Evolutionary conservation across 2,113 vertebrate genomes (phyloP), one percentile per base, ranked within the genome.

Genomic region (Mormoops blainvillei): DNA sequence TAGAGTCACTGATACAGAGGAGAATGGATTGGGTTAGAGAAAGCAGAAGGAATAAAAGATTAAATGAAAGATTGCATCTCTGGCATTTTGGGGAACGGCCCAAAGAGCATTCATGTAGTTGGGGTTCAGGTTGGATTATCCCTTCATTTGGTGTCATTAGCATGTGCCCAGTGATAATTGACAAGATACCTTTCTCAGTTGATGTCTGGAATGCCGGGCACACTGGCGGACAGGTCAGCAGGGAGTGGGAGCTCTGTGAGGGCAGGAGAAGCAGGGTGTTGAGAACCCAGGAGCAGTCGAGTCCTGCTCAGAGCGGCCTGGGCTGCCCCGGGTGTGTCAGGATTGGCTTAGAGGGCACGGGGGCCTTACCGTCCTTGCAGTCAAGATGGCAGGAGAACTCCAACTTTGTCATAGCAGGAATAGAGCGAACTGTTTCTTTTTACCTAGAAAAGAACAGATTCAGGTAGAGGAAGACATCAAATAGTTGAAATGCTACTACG

Each of bases 271-370:
- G 45, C 18, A 4, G n/a, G 13, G 1, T 6, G 26, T 38, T 43
- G 24, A 81, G 74, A 48, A 61, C n/a, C 9, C 2, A 36, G 58
- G 43, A 6, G 36, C 3, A 1, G 4, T 1, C 24, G 22, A 31
- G 52, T n/a, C 61, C 45, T 9, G 4, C 45, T 48, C 45, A 28
- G 43, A 31, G 11, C 15, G 31, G 0, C 11, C 33, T 2, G 15
- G 38, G 41, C 56, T 11, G 1, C 2, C 11, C 54, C 58, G 12
- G 43, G 24, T 13, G 1, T 1, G 20, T 50, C 0, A 19, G 28
- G 67, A 20, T 61, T 70, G 71, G 19, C 91, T 31, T 0, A 3
- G 58, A 82, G 36, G 31, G 8, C 13, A 19, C 2, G 0, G 33
- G 41, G 68, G 20, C 86, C 20, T 93, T 15, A 13, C 50, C 15